Conservation (phyloP, 2,888 invertebrate species). For the Drosophila pseudotalamancana region DNA sequence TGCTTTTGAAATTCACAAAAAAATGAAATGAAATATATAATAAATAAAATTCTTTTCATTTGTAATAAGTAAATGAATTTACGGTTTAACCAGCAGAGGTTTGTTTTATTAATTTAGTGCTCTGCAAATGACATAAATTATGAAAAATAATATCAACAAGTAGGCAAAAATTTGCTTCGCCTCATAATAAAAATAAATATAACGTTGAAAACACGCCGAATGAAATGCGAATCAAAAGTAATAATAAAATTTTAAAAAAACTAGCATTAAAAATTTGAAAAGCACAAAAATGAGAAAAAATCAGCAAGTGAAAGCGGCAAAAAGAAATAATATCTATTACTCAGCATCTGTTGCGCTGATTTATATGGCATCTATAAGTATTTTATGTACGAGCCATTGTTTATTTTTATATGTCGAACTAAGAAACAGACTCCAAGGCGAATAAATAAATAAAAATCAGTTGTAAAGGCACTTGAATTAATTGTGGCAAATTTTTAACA, state of each 20-base stretch:
- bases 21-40: too few species aligned
- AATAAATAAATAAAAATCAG: slow-evolving; percentile 28
- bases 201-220: slow-evolving; percentile 23
- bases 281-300: slow-evolving; percentile 25
- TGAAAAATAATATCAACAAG: slow-evolving; percentile 19
- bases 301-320: slow-evolving; percentile 66
- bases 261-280: slow-evolving; percentile 30
- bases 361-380: slow-evolving; percentile 23
- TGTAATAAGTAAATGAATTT: slow-evolving; percentile 1
- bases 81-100: slow-evolving; percentile 1
- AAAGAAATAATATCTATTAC: slow-evolving; percentile 32
- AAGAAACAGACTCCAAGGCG: background rate
- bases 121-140: slow-evolving; percentile 22
- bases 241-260: background rate
- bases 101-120: slow-evolving; percentile 25
- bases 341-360: slow-evolving; percentile 41
- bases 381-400: slow-evolving; percentile 8
- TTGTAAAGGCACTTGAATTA: slow-evolving; percentile 26
- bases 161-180: background rate
- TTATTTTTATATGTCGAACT: background rate
- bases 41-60: background rate
- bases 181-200: slow-evolving; percentile 8
- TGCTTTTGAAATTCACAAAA: too few species aligned
- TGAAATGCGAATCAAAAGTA: slow-evolving; percentile 13
- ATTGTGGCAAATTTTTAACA: slow-evolving; percentile 17